Base-by-base conservation (phyloP, 2,113 vertebrate species). In the Lynx canadensis region DNA sequence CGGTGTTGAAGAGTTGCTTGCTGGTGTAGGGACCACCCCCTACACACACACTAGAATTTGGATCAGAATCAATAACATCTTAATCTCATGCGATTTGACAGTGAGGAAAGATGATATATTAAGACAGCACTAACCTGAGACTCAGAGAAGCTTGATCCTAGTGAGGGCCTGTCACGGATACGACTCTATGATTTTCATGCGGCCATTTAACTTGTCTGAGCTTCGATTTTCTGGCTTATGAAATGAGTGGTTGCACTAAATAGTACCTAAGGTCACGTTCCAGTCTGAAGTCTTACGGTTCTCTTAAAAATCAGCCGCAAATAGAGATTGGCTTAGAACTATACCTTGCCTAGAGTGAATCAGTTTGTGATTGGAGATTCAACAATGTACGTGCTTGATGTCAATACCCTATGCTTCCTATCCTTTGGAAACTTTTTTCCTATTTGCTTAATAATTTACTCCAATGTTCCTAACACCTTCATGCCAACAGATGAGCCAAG, bases 51-150 rank as follows among this genome's bases (percentile, higher is more conserved):
- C n/a, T n/a, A 25, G 16, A 60, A 82, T 92, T 45, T 52, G 31
- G 48, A 57, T 60, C 14, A 60, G 38, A 83, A 60, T 41, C n/a
- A 12, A 45, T 48, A n/a, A 18, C 1, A 48, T n/a, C 41, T 95
- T 95, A 85, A 31, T 97, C 90, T 95, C 41, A n/a, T 52, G 69
- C 90, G 88, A 97, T 65, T 93, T 97, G 95, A 97, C 45, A 60
- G 11, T 7, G 27, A 50, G 21, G 7, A 33, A 93, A 71, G 13
- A 69, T 3, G 52, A 27, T 0, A 19, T 84, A 65, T 95, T 96
- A 92, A 55, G 94, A 81, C 90, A 80, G 15, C 3, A 50, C 16
- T 38, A 55, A 55, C 8, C 14, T 63, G 45, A 92, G 45, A 69
- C 36, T 23, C 93, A 73, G 45, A 25, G 78, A 50, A 31, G 19